Percentiles rank a stretch among this genome's conserved stretches.
phyloP scores from a whole-genome alignment of 2,797 vertebrate genomes.

The Myotis daubentonii region DNA sequence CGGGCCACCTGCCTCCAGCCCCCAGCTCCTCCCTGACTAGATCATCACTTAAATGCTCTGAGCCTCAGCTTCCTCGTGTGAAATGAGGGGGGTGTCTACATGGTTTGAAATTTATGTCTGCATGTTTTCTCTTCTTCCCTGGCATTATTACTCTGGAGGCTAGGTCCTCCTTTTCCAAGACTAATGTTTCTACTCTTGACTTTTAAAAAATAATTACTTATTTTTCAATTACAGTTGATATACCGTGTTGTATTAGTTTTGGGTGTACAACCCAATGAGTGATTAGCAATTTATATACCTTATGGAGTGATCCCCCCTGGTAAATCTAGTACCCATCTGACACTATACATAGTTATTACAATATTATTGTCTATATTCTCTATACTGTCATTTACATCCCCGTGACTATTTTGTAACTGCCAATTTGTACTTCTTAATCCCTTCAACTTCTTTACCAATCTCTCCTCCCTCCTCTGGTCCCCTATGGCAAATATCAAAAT shows the following conservation, averaged over 20 bases:
- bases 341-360: background rate
- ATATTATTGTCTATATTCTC: background rate
- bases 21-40: background rate
- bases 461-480: background rate
- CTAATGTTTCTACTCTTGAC: background rate
- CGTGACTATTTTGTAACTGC: background rate
- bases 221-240: background rate
- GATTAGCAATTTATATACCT: background rate
- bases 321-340: background rate
- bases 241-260: background rate
- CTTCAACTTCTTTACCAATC: background rate
- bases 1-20: background rate
- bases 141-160: background rate
- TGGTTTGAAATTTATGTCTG: background rate
- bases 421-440: background rate
- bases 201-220: background rate
- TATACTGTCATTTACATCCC: background rate
- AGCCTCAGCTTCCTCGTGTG: background rate
- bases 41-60: background rate
- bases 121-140: background rate
- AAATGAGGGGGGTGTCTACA: background rate
- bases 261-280: background rate
- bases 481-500: background rate
- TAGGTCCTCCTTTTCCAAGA: background rate
- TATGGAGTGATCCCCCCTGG: background rate